A percentile compares a stretch with the other conserved stretches of the same genome.
phyloP scores from a whole-genome alignment of 2,797 vertebrate genomes.

The Sardinella longiceps region DNA sequence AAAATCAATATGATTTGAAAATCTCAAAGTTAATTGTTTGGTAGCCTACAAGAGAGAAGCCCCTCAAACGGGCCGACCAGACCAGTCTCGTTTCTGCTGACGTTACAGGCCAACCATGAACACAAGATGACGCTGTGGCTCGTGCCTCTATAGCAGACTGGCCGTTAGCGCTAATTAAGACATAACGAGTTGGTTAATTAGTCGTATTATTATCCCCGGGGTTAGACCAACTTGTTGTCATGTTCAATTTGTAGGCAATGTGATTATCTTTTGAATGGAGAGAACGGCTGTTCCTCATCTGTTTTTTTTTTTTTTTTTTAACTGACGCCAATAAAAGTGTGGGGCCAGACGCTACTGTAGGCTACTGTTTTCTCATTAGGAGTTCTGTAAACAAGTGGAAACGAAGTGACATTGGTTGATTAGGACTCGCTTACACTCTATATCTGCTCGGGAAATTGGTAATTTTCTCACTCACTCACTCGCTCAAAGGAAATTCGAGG shows the following conservation, averaged over 20 bases:
- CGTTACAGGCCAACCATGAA: too few species aligned
- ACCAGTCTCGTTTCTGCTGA: too few species aligned
- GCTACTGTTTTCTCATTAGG: neutral
- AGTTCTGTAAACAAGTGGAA: neutral
- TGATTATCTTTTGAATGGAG: slow-evolving; percentile 68
- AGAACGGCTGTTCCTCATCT: neutral
- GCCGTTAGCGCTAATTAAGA: slow-evolving; percentile 91
- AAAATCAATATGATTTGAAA: too few species aligned
- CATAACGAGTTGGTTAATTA: slow-evolving; percentile 94
- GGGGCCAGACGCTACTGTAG: neutral
- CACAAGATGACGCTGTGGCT: neutral
- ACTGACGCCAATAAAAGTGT: neutral
- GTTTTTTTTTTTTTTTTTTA: too few species aligned
- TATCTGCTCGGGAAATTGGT: neutral
- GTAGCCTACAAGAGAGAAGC: too few species aligned
- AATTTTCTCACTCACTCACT: neutral
- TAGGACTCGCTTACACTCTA: neutral
- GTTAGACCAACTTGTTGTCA: slow-evolving; percentile 92
- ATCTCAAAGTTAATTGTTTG: too few species aligned
- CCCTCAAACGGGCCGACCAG: too few species aligned
- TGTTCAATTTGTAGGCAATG: slow-evolving; percentile 80
- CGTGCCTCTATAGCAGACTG: neutral
- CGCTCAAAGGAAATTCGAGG: too few species aligned
- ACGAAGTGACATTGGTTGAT: neutral
- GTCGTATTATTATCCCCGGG: slow-evolving; percentile 88